Base-by-base conservation (phyloP, 2,113 vertebrate species). In the Calcarius ornatus region DNA sequence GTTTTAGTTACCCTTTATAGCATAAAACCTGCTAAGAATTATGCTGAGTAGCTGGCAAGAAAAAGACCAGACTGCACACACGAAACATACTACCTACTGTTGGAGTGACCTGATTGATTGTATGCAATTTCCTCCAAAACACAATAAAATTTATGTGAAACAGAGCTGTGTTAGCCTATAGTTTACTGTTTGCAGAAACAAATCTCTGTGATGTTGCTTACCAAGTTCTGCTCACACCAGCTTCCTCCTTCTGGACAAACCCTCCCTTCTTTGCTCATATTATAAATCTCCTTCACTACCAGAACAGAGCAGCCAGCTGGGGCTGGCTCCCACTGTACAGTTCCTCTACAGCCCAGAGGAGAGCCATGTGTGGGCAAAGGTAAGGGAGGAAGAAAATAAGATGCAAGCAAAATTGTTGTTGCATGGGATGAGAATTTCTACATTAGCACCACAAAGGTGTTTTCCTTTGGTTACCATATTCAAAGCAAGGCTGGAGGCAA, bases 141-240 rank as follows among this genome's bases (percentile, higher is more conserved):
- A 86, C 68, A 96, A 94, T 97, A 97, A 97, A 97, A 82, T 68
- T 10, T 57, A 56, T 48, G n/a, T 94, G 69, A 95, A 96, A 83
- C 40, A 18, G 64, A 83, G 30, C 50, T 77, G 66, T 75, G 75
- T 50, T 72, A 70, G 76, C 42, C 76, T 63, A 2, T 82, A 35
- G 73, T 70, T 95, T 66, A 20, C 13, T 85, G 27, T 77, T 70
- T 83, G 57, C 60, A 59, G 50, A 54, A 91, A 63, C 14, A 35
- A 90, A 10, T 37, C 27, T 81, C 66, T 43, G 30, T 54, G 23
- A 64, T 12, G 2, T n/a, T 56, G n/a, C n/a, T 63, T 63, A 70
- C 20, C n/a, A 40, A 70, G 22, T 56, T 61, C 61, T 80, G 63
- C 35, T 66, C 35, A 30, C 1, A 2, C 31, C 53, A n/a, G 21